Conservation (phyloP, 2,113 vertebrate species). For the Sminthopsis crassicaudata region DNA sequence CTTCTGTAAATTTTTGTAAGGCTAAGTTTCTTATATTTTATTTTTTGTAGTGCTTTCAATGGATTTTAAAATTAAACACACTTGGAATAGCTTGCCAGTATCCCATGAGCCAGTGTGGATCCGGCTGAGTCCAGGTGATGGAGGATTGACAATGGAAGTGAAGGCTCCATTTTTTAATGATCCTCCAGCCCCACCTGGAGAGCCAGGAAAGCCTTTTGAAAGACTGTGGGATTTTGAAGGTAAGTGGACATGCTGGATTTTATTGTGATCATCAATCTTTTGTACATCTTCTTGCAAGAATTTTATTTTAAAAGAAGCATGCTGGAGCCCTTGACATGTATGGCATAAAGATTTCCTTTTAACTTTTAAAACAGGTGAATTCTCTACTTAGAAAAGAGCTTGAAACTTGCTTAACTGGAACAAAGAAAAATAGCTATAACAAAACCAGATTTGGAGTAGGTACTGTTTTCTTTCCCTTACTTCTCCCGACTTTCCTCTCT, state of each 20-base stretch:
- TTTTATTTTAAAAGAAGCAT: constrained; percentile 38
- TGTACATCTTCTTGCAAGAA: constrained; percentile 53
- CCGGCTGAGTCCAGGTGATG: constrained; percentile 81
- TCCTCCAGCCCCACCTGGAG: constrained; percentile 87
- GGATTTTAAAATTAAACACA: constrained; percentile 89
- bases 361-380: background rate
- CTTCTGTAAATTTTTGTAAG: background rate
- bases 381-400: background rate
- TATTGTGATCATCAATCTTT: constrained; percentile 58
- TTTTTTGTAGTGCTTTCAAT: constrained; percentile 76
- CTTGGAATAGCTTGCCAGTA: constrained; percentile 90
- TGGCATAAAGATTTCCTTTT: constrained; percentile 31
- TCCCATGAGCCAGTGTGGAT: constrained; percentile 86
- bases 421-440: constrained; percentile 18
- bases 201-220: constrained; percentile 87
- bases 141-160: constrained; percentile 88
- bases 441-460: constrained; percentile 50
- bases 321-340: constrained; percentile 20
- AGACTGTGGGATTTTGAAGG: constrained; percentile 95
- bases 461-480: constrained; percentile 45
- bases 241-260: constrained; percentile 72
- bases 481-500: background rate
- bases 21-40: background rate
- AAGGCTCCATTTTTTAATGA: constrained; percentile 92
- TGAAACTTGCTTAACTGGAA: background rate